Percentiles rank a stretch among this genome's conserved stretches.
Conservation (phyloP, 2,797 vertebrate genomes). For the Sebastes glaucus region DNA sequence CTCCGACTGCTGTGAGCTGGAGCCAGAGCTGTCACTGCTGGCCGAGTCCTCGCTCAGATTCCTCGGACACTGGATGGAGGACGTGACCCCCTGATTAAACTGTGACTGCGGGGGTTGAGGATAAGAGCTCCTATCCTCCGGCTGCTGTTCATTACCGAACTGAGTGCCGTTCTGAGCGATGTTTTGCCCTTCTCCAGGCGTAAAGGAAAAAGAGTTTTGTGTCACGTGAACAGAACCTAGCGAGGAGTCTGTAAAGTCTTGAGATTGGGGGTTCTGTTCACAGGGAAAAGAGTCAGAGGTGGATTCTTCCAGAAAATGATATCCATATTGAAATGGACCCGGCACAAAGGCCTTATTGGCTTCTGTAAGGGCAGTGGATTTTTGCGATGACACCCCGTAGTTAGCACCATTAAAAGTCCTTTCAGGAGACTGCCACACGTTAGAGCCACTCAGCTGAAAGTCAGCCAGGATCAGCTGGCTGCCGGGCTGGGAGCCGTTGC, state of each 20-base stretch:
- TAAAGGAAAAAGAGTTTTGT: conserved; percentile 85
- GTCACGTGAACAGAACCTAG: conserved; percentile 78
- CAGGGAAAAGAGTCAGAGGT: conserved; percentile 82
- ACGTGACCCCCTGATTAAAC: conserved; percentile 82
- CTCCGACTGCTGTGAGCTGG: conserved; percentile 83
- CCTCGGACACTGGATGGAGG: conserved; percentile 81
- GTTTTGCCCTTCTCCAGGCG: conserved; percentile 84
- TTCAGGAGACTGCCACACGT: conserved; percentile 88
- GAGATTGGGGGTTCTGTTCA: conserved; percentile 77
- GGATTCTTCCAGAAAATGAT: conserved; percentile 84
- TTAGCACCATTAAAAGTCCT: conserved; percentile 89
- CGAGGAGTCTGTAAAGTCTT: conserved; percentile 82
- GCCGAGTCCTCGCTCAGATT: conserved; percentile 80
- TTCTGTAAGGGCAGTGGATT: conserved; percentile 84
- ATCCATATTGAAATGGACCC: conserved; percentile 86
- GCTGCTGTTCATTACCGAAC: conserved; percentile 77
- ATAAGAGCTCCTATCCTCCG: conserved; percentile 82
- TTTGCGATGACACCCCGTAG: conserved; percentile 84
- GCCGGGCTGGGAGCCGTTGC: conserved; percentile 73
- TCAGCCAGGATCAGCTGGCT: conserved; percentile 87
- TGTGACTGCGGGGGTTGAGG: conserved; percentile 73
- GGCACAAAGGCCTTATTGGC: conserved; percentile 82
- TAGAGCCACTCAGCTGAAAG: conserved; percentile 84
- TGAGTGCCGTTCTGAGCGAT: conserved; percentile 74
- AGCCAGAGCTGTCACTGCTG: conserved; percentile 84